These are phyloP conservation scores for Drosophila subpulchrella DNA, from an alignment of 1,140 invertebrate species.

Conservation along the genomic window DNA sequence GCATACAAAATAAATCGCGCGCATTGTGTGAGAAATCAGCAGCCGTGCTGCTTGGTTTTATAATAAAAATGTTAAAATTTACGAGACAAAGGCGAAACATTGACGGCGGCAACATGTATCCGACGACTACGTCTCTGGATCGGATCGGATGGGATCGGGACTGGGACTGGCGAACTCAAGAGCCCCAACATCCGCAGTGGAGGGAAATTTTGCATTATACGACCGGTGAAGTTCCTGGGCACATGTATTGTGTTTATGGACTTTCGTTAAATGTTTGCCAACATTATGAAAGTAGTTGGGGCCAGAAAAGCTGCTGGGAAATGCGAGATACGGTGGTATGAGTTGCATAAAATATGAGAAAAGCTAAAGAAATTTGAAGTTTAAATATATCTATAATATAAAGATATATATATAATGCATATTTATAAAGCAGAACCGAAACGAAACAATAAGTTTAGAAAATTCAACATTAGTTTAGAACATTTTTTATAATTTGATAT, in stretches of 20 bases:
- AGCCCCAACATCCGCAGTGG: conserved; percentile 26
- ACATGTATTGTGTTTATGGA: conserved; percentile 41
- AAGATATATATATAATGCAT: too few relatives aligned
- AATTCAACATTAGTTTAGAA: too few relatives aligned
- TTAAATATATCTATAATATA: neutral
- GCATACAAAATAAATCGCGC: conserved; percentile 76
- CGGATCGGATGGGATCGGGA: conserved; percentile 2
- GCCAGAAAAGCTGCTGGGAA: conserved; percentile 15
- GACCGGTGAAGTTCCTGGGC: conserved; percentile 23
- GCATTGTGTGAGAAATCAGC: conserved; percentile 62
- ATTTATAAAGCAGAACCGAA: neutral
- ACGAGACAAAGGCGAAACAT: conserved; percentile 76
- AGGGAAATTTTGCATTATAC: conserved; percentile 30
- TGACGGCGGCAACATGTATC: conserved; percentile 71
- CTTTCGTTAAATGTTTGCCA: conserved; percentile 71
- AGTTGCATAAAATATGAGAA: too few relatives aligned
- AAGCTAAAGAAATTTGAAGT: neutral
- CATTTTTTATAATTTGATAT: too few relatives aligned
- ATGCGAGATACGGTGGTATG: conserved; percentile 1
- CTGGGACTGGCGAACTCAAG: conserved; percentile 5
- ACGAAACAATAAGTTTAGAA: too few relatives aligned
- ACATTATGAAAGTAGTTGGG: conserved; percentile 45
- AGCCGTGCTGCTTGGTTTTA: conserved; percentile 42
- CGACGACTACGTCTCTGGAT: conserved; percentile 8
- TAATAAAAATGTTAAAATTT: conserved; percentile 81